Evolutionary conservation across 1,140 invertebrate species (phyloP).

Genomic region (Drosophila busckii): DNA sequence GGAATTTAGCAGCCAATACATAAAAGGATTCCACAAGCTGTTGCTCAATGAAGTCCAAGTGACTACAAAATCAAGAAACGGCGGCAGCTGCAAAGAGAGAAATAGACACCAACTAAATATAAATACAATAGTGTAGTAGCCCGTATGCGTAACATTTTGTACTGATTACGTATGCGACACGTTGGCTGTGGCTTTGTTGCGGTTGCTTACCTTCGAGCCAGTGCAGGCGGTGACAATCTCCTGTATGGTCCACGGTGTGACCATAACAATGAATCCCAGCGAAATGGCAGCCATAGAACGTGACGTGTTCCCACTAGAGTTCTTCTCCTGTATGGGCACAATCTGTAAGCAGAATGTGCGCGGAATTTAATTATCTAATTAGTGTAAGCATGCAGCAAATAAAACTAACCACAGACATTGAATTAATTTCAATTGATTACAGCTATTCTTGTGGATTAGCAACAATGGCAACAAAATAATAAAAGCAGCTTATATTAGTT

Average conservation of each 20-base stretch:
- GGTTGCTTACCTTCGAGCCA: constrained; percentile 83
- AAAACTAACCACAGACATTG: neutral
- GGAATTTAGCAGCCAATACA: constrained; percentile 92
- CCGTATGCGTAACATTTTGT: constrained; percentile 24
- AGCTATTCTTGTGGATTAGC: too few relatives aligned
- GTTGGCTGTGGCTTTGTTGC: constrained; percentile 5
- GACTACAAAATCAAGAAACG: constrained; percentile 88
- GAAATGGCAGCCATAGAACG: constrained; percentile 93
- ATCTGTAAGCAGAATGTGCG: constrained; percentile 80
- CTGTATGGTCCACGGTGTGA: constrained; percentile 92
- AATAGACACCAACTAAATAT: constrained; percentile 18
- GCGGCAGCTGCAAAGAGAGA: constrained; percentile 82
- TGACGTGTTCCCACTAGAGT: constrained; percentile 87
- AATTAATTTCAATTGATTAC: neutral
- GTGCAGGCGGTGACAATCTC: constrained; percentile 93
- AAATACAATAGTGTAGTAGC: too few relatives aligned
- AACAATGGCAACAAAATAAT: too few relatives aligned
- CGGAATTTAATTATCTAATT: constrained; percentile 26
- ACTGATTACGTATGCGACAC: constrained; percentile 55
- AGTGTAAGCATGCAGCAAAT: constrained; percentile 4
- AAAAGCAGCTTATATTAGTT: too few relatives aligned
- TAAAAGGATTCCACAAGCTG: constrained; percentile 92
- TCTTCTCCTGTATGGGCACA: constrained; percentile 84
- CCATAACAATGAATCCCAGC: constrained; percentile 91
- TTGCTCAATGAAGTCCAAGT: constrained; percentile 92